Conservation (phyloP, 2,797 vertebrate species). For the Arnoldichthys spilopterus region DNA sequence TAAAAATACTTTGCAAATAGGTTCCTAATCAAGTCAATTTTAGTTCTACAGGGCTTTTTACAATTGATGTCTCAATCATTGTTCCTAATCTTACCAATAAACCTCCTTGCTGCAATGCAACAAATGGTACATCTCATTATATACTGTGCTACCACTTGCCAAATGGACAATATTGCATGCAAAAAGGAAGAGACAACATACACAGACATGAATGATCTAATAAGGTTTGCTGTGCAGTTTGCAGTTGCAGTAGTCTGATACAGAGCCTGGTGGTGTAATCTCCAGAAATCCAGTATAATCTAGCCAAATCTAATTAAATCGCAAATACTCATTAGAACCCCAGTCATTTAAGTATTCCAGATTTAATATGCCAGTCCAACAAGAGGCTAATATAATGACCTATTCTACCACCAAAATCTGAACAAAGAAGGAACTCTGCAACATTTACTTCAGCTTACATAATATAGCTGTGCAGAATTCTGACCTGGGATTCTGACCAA, state of each 20-base stretch:
- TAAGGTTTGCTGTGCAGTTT: slow-evolving; percentile 32
- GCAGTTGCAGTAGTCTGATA: slow-evolving; percentile 57
- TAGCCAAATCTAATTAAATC: slow-evolving; percentile 61
- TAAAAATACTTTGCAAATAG: not conserved
- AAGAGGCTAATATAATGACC: not conserved
- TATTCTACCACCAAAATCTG: not conserved
- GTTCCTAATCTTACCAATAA: too few species aligned
- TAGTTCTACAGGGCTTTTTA: too few species aligned
- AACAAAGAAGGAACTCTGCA: not conserved
- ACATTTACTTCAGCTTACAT: not conserved
- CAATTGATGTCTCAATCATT: too few species aligned
- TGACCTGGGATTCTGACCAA: not conserved
- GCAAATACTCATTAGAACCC: slow-evolving; percentile 48
- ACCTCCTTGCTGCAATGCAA: too few species aligned
- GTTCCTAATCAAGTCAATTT: too few species aligned
- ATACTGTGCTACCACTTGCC: not conserved
- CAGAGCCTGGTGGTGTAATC: slow-evolving; percentile 61
- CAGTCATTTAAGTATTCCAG: slow-evolving; percentile 51
- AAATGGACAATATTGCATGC: slow-evolving; percentile 21
- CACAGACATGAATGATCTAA: slow-evolving; percentile 36
- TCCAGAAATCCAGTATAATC: slow-evolving; percentile 67
- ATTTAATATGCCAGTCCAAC: slow-evolving; percentile 12
- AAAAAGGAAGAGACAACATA: slow-evolving; percentile 14
- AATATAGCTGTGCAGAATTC: not conserved
- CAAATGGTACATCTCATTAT: too few species aligned